phyloP scores from a whole-genome alignment of 1,140 invertebrate species.

The Halictus rubicundus region DNA sequence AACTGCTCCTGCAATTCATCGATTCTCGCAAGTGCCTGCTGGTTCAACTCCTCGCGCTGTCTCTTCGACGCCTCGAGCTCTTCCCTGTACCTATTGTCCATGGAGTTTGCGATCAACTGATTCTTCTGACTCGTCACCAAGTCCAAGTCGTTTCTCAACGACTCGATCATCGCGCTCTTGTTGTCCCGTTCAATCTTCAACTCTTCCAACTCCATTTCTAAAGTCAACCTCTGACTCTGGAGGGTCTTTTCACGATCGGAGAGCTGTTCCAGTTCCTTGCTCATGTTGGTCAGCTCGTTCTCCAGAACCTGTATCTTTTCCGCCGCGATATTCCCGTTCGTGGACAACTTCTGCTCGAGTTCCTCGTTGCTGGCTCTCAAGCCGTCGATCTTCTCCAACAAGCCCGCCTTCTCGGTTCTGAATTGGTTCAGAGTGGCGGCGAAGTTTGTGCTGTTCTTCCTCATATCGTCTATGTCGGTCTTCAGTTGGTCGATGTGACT shows the following conservation, averaged over 20 bases:
- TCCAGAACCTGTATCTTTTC: slow-evolving; percentile 59
- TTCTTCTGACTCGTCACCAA: slow-evolving; percentile 54
- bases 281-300: slow-evolving; percentile 52
- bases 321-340: slow-evolving; percentile 18
- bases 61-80: slow-evolving; percentile 26
- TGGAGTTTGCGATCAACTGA: slow-evolving; percentile 28
- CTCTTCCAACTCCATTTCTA: slow-evolving; percentile 46
- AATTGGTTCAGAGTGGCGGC: slow-evolving; percentile 18
- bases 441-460: slow-evolving; percentile 7
- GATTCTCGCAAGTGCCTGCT: background rate
- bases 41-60: slow-evolving; percentile 52
- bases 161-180: slow-evolving; percentile 17
- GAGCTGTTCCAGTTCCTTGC: slow-evolving; percentile 47
- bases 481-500: slow-evolving; percentile 22
- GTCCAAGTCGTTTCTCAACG: slow-evolving; percentile 52
- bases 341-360: slow-evolving; percentile 21
- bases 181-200: slow-evolving; percentile 34
- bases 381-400: slow-evolving; percentile 33
- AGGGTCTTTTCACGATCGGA: slow-evolving; percentile 24
- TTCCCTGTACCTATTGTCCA: slow-evolving; percentile 46
- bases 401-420: slow-evolving; percentile 22
- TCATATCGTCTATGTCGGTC: slow-evolving; percentile 35
- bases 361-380: slow-evolving; percentile 39
- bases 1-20: background rate
- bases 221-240: slow-evolving; percentile 32